Evolutionary conservation across 2,888 invertebrate genomes (phyloP), one percentile per base, ranked within the genome.

Genomic region (Pyrrhia umbra): DNA sequence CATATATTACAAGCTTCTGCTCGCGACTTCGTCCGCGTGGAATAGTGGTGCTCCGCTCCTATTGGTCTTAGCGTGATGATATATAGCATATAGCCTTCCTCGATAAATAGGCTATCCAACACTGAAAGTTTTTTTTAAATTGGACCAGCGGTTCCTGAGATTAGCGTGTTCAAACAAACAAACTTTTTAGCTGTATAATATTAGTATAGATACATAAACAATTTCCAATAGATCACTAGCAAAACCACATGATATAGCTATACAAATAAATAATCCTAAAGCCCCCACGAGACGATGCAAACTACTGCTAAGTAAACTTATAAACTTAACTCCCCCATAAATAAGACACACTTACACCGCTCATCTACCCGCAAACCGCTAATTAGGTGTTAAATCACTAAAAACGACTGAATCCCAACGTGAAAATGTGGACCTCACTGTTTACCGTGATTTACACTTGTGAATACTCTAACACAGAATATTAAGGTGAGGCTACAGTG

Each of bases 371-470:
- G 70, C 83, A 80, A 68, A 82, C 92, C 93, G 81, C 92, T 94
- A 94, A 94, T 93, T 91, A 93, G 87, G 90, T 90, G 92, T 92
- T 94, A 94, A 93, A 93, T 94, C 93, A 93, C 93, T 87, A 81
- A 82, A 83, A 91, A 89, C 90, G 90, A 88, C 88, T 88, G 75
- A 83, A 84, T 69, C 84, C 73, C 84, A 76, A 77, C 82, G 78
- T 70, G 82, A 81, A 80, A 79, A 84, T 81, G 83, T 75, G 85
- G 81, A 79, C 79, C 79, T 80, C 86, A 83, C 82, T 92, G 90
- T 90, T 89, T 88, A 87, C 89, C 75, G 88, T 90, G 92, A 94
- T 94, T 92, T 93, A 92, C 92, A 88, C 88, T 87, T 85, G 86
- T 77, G 88, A 87, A 87, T 85, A 83, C 83, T 83, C 83, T 81